These are phyloP conservation scores for Hypolimnas misippus DNA, from an alignment of 2,888 invertebrate species.

Conservation along the genomic window DNA sequence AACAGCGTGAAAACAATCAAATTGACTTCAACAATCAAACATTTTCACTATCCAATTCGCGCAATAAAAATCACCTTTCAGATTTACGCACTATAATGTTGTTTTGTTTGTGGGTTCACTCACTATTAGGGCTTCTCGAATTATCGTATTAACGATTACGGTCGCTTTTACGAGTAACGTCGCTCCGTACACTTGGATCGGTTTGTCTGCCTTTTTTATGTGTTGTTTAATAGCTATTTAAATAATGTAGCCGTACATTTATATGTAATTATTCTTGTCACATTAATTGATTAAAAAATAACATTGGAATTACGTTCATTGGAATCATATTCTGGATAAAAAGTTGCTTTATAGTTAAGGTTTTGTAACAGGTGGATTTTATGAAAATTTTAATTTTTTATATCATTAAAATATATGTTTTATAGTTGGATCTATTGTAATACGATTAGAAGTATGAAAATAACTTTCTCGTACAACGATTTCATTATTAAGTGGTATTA, in stretches of 20 bases:
- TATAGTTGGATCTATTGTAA: neutral
- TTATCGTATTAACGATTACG: conserved; percentile 48
- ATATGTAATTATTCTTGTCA: neutral
- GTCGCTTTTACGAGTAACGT: conserved; percentile 39
- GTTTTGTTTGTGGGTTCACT: conserved; percentile 58
- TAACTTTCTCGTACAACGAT: conserved; percentile 29
- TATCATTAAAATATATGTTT: too few species aligned
- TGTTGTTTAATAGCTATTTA: conserved; percentile 27
- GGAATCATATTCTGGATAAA: too few species aligned
- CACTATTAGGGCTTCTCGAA: conserved; percentile 55
- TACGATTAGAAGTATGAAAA: conserved; percentile 29
- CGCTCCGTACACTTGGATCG: conserved; percentile 25
- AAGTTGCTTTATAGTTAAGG: too few species aligned
- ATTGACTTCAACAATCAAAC: conserved; percentile 63
- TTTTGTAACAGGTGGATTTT: too few species aligned
- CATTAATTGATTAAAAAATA: conserved; percentile 10
- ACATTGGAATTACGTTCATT: too few species aligned
- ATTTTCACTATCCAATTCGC: conserved; percentile 62
- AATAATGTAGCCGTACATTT: too few species aligned
- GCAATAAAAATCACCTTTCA: conserved; percentile 64
- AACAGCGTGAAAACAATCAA: conserved; percentile 64
- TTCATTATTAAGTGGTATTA: conserved; percentile 48
- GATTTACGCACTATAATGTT: conserved; percentile 63
- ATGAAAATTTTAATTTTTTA: too few species aligned
- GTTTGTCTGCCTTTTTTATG: conserved; percentile 28